Percentiles rank a stretch among this genome's conserved stretches.
phyloP scores from a whole-genome alignment of 2,888 invertebrate genomes.

The Scaptomyza caliginosa region DNA sequence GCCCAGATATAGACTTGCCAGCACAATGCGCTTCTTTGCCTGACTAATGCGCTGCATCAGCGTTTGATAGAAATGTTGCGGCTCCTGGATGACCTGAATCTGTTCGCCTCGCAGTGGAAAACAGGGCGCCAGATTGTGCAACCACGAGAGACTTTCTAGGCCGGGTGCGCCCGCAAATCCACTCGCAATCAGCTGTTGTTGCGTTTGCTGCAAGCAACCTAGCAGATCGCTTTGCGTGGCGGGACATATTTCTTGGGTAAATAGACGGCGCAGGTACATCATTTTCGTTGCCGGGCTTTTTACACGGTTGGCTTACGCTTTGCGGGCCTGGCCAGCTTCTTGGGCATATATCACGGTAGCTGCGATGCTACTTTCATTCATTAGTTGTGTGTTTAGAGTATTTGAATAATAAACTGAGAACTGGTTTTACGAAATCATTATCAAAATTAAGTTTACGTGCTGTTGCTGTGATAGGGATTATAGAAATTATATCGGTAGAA shows the following conservation, averaged over 20 bases:
- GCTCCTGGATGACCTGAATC: slow-evolving; percentile 90
- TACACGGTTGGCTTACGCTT: slow-evolving; percentile 8
- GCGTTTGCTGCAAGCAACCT: slow-evolving; percentile 69
- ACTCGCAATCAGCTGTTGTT: slow-evolving; percentile 58
- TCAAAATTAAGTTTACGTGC: slow-evolving; percentile 37
- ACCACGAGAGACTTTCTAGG: slow-evolving; percentile 87
- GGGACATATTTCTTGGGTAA: slow-evolving; percentile 80
- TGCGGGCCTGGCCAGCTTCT: slow-evolving; percentile 9
- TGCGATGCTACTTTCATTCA: slow-evolving; percentile 41
- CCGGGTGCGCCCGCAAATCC: slow-evolving; percentile 76
- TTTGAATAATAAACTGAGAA: slow-evolving; percentile 35
- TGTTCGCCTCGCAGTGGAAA: slow-evolving; percentile 88
- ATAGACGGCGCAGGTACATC: slow-evolving; percentile 81
- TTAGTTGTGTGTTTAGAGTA: slow-evolving; percentile 18
- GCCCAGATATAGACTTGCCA: slow-evolving; percentile 97
- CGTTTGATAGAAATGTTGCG: slow-evolving; percentile 90
- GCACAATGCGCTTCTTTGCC: slow-evolving; percentile 89
- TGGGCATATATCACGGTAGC: slow-evolving; percentile 11
- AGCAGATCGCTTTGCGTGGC: slow-evolving; percentile 75
- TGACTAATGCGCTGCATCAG: slow-evolving; percentile 88
- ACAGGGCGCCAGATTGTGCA: slow-evolving; percentile 87
- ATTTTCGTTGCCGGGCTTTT: slow-evolving; percentile 24
- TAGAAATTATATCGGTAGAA: slow-evolving; percentile 23
- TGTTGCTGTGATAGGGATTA: slow-evolving; percentile 14
- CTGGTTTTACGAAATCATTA: slow-evolving; percentile 49